Evolutionary conservation across 2,797 vertebrate genomes (phyloP).

Genomic region (Typhlichthys eigenmanni): DNA sequence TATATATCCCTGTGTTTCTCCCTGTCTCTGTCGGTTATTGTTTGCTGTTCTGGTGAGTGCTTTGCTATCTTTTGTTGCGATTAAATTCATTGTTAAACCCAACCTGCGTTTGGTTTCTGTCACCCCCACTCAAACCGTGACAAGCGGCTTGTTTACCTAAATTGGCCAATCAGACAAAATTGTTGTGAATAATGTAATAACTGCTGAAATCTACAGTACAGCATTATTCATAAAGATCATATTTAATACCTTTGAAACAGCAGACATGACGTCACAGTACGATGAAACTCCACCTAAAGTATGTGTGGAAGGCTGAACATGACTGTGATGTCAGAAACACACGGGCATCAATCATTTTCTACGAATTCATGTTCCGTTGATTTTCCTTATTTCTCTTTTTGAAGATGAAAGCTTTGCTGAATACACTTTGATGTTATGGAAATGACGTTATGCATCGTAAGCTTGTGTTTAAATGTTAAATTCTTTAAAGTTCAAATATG

Average conservation of each 20-base stretch:
- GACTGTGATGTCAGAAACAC: slow-evolving; percentile 12
- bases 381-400: slow-evolving; percentile 38
- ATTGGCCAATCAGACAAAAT: too few species aligned
- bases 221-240: not conserved
- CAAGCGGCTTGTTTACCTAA: too few species aligned
- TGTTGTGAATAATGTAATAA: too few species aligned
- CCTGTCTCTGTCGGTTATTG: too few species aligned
- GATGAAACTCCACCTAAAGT: not conserved
- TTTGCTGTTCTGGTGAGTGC: too few species aligned
- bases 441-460: slow-evolving; percentile 52
- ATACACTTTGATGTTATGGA: slow-evolving; percentile 66
- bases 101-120: too few species aligned
- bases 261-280: slow-evolving; percentile 10
- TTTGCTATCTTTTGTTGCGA: too few species aligned
- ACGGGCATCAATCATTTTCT: slow-evolving; percentile 20
- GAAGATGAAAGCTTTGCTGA: slow-evolving; percentile 59
- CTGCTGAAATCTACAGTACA: not conserved
- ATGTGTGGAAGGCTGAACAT: not conserved
- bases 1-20: too few species aligned
- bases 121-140: too few species aligned
- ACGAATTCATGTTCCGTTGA: slow-evolving; percentile 46
- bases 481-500: slow-evolving; percentile 72
- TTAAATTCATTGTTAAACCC: too few species aligned
- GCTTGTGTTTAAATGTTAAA: slow-evolving; percentile 64
- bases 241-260: not conserved